Evolutionary conservation across 2,113 vertebrate genomes (phyloP).

Genomic region (Anoplopoma fimbria): DNA sequence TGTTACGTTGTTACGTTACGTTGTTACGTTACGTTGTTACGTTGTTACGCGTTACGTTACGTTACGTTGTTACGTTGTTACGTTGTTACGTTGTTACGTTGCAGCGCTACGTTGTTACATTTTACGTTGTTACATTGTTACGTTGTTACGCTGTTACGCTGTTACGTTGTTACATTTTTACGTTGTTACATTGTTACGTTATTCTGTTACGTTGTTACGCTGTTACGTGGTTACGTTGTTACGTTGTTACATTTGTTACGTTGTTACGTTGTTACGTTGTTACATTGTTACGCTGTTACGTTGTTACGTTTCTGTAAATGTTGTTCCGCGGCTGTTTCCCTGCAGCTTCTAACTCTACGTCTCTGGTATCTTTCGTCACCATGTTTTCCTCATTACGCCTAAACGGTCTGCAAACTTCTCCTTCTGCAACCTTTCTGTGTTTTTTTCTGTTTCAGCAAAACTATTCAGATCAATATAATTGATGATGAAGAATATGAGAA

Average conservation of each 20-base stretch:
- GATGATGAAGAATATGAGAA: conserved; percentile 99
- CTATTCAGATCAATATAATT: conserved; percentile 95
- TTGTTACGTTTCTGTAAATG: no score
- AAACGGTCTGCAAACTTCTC: conserved; percentile 17
- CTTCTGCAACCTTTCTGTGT: conserved; percentile 47
- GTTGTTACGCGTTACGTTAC: no score
- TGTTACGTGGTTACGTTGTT: no score
- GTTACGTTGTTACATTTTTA: no score
- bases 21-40: no score
- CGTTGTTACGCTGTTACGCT: background rate
- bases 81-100: background rate
- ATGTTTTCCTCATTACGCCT: background rate
- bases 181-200: background rate
- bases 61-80: no score
- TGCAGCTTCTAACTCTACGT: background rate
- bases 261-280: no score
- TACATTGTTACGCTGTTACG: no score
- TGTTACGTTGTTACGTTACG: no score
- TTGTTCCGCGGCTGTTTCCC: no score
- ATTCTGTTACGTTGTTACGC: background rate
- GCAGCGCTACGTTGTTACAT: no score
- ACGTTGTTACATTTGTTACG: no score
- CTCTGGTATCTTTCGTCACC: background rate
- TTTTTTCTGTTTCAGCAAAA: conserved; percentile 92
- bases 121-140: background rate